Conservation (phyloP, 2,113 vertebrate species). For the Cricetomys ansorgei region DNA sequence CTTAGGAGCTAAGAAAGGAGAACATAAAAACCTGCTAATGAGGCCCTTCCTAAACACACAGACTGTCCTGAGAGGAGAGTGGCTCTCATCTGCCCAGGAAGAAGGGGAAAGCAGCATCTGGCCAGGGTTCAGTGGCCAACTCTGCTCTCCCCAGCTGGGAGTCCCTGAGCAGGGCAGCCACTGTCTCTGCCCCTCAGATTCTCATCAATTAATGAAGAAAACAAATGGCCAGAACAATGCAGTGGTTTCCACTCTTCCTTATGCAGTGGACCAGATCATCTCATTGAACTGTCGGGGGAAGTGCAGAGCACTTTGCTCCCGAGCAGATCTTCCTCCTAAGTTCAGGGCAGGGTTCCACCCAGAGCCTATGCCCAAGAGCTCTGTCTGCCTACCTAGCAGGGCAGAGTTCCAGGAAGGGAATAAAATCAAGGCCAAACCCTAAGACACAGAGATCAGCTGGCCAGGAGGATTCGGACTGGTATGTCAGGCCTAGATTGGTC, state of each 20-base stretch:
- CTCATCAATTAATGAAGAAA: background rate
- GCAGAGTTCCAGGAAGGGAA: background rate
- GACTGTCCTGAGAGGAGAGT: background rate
- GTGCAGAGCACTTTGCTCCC: rapidly evolving
- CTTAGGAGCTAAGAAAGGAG: background rate
- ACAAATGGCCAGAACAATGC: background rate
- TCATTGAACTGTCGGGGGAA: background rate
- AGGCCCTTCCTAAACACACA: background rate
- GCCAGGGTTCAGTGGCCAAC: background rate
- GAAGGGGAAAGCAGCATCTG: rapidly evolving
- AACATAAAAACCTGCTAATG: background rate
- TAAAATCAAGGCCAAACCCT: background rate
- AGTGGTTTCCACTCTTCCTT: background rate
- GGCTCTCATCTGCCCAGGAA: background rate
- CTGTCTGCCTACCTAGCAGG: background rate
- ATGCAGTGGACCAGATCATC: rapidly evolving
- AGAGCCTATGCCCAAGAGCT: background rate
- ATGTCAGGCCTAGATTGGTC: background rate
- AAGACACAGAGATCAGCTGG: background rate
- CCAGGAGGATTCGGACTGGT: rapidly evolving
- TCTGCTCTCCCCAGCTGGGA: background rate
- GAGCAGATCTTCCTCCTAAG: background rate
- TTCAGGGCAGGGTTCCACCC: too few species aligned
- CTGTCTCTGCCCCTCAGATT: background rate
- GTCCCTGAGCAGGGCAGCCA: background rate